Conservation (phyloP, 1,140 invertebrate genomes). For the Drosophila arawakana region DNA sequence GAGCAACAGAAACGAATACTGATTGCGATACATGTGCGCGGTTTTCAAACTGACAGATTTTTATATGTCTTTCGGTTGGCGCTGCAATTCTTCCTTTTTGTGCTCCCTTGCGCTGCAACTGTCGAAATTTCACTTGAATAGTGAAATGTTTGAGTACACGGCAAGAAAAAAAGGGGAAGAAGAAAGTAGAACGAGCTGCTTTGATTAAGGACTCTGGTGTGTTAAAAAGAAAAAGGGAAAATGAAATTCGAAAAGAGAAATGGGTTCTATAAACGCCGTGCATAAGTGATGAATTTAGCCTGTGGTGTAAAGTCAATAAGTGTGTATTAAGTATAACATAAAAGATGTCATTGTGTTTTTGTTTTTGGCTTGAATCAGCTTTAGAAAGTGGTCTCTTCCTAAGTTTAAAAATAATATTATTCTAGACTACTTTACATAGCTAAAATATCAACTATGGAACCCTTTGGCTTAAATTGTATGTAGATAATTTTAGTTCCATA, state of each 20-base stretch:
- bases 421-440: too few relatives aligned
- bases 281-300: neutral
- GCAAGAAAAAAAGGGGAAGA: slow-evolving; percentile 25
- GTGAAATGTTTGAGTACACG: slow-evolving; percentile 29
- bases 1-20: slow-evolving; percentile 44
- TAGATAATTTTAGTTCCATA: too few relatives aligned
- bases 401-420: too few relatives aligned
- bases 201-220: slow-evolving; percentile 1
- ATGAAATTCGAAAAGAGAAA: neutral
- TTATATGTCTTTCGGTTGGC: slow-evolving; percentile 63
- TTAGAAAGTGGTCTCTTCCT: too few relatives aligned
- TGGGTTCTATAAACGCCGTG: neutral
- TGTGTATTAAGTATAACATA: neutral
- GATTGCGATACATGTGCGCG: slow-evolving; percentile 62
- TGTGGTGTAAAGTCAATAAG: neutral
- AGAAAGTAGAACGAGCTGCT: neutral
- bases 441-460: too few relatives aligned
- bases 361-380: neutral
- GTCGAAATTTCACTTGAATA: slow-evolving; percentile 42
- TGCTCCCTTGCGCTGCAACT: slow-evolving; percentile 34
- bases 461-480: too few relatives aligned
- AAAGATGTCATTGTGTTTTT: neutral
- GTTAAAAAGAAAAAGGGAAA: neutral
- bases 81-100: slow-evolving; percentile 41
- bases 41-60: slow-evolving; percentile 69